Base-by-base conservation (phyloP, 2,888 invertebrate genomes). In the Chymomyza amoena region DNA sequence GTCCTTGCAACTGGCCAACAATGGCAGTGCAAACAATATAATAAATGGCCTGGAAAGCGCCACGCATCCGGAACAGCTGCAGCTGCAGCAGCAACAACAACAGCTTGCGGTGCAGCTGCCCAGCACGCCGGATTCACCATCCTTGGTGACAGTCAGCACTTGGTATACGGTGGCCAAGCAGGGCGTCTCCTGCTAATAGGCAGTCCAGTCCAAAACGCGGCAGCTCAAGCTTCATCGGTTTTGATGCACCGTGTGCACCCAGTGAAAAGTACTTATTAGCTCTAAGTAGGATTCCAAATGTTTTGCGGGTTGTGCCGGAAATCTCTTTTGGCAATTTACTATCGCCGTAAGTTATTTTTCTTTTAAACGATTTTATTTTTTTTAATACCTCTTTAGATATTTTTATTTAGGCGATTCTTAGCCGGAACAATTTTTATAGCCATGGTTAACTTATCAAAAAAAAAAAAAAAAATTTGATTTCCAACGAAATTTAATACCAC, bases 141-240 rank as follows among this genome's bases (percentile, higher is more conserved):
- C 92, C 51, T 77, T 92, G 85, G 92, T 92, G 61, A 90, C 86
- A 72, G 92, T 92, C 75, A 90, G 91, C 84, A 90, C 91, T 68
- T 92, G 92, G 92, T 92, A 92, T 64, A 92, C 92, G 64, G 92
- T 92, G 77, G 91, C 92, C 77, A 92, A 92, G 82, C 92, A 91
- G 89, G 92, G 92, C 78, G 90, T 92, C 77, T 92, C 92, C 79
- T 92, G 92, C 90, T 92, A 91, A 88, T 84, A 76, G 68, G 13
- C 45, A 9, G 18, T 18, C 7, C 7, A n/a, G n/a, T n/a, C n/a
- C n/a, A n/a, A 32, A 32, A 7, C 9, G 32, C 32, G 18, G 15
- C 54, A n/a, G 18, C 54, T n/a, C n/a, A 16, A 54, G 18, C 54
- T 54, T 16, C 16, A 51, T n/a, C 51, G 1, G 54, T 54, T n/a